phyloP scores from a whole-genome alignment of 2,888 invertebrate species.

The Entomobrya multifasciata region DNA sequence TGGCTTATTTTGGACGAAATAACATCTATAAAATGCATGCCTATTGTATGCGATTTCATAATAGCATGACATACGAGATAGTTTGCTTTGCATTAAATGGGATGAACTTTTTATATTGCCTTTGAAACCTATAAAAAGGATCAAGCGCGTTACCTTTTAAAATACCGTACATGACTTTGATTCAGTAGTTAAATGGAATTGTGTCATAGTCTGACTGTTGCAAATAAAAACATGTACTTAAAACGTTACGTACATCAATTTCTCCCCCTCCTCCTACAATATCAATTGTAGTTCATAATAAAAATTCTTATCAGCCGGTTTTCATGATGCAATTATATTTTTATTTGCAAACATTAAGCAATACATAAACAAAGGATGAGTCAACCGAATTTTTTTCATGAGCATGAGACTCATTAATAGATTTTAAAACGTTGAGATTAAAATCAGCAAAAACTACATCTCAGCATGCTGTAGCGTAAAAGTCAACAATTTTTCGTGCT shows the following conservation, averaged over 20 bases:
- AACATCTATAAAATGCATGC: too few relatives aligned
- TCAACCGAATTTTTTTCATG: constrained; percentile 29
- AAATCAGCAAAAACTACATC: too few relatives aligned
- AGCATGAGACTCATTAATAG: not conserved
- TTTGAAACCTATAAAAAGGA: too few relatives aligned
- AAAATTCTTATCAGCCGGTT: constrained; percentile 39
- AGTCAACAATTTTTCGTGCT: too few relatives aligned
- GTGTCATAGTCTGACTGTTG: not conserved
- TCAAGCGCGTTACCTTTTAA: too few relatives aligned
- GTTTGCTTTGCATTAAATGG: too few relatives aligned
- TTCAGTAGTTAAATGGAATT: constrained; percentile 23
- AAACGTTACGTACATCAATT: not conserved
- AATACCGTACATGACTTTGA: not conserved
- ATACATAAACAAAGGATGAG: constrained; percentile 55
- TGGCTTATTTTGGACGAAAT: too few relatives aligned
- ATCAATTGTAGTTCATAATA: not conserved
- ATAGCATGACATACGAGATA: too few relatives aligned
- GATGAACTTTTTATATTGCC: too few relatives aligned
- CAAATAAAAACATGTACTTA: not conserved
- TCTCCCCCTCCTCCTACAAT: not conserved
- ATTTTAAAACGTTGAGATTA: too few relatives aligned
- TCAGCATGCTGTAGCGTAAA: too few relatives aligned
- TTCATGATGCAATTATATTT: constrained; percentile 26
- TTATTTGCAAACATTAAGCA: constrained; percentile 55
- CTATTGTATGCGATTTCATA: too few relatives aligned